These are phyloP conservation scores for Cosmorhoe ocellata DNA, from an alignment of 2,888 invertebrate genomes.

Conservation along the genomic window DNA sequence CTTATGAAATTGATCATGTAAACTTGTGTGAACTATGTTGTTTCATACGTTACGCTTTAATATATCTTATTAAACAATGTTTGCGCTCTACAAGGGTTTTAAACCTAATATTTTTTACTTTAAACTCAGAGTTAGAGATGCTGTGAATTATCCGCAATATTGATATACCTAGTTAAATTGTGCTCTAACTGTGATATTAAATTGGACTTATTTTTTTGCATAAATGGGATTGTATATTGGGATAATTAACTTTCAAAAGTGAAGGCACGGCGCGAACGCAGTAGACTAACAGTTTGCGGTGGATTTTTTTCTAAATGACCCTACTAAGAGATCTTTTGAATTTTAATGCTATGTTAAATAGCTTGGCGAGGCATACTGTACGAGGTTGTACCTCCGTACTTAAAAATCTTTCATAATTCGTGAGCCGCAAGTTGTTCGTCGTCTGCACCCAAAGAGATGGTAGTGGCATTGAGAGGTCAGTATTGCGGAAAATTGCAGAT, in stretches of 20 bases:
- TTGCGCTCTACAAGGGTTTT: background rate
- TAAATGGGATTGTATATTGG: background rate
- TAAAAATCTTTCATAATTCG: too few species aligned
- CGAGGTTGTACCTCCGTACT: too few species aligned
- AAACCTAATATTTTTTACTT: too few species aligned
- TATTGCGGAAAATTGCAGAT: conserved; percentile 20
- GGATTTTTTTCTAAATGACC: too few species aligned
- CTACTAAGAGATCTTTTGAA: too few species aligned
- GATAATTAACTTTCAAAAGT: background rate
- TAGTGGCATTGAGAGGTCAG: conserved; percentile 7
- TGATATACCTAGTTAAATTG: conserved; percentile 16
- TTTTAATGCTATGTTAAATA: too few species aligned
- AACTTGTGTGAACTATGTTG: conserved; percentile 15
- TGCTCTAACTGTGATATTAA: conserved; percentile 25
- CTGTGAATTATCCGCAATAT: conserved; percentile 22
- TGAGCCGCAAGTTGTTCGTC: too few species aligned
- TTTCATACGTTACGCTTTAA: conserved; percentile 15
- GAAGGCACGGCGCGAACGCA: too few species aligned
- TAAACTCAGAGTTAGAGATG: conserved; percentile 6
- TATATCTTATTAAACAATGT: background rate
- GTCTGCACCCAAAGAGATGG: too few species aligned
- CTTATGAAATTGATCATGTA: conserved; percentile 12
- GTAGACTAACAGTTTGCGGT: too few species aligned
- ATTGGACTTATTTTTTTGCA: conserved; percentile 17
- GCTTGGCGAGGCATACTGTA: too few species aligned